Conservation (phyloP, 2,797 vertebrate species). For the Catamblyrhynchus diadema region DNA sequence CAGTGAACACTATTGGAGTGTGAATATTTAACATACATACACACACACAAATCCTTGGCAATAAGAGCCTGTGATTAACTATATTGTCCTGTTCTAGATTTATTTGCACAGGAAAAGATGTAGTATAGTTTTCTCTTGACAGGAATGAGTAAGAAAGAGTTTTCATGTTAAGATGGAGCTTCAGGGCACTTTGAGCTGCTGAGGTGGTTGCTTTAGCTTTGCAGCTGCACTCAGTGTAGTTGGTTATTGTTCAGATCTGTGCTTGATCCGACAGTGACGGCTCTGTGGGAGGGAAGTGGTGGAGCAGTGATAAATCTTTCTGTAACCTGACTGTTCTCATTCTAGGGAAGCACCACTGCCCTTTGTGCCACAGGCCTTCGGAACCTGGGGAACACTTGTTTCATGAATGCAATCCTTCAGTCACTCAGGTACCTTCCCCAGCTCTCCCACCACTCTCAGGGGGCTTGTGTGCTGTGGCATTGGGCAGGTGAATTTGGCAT, state of each 20-base stretch:
- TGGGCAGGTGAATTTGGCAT: background rate
- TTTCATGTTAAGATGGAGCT: background rate
- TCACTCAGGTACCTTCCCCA: conserved; percentile 88
- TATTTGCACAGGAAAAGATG: background rate
- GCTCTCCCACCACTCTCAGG: background rate
- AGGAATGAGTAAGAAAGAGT: background rate
- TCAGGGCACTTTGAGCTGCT: background rate
- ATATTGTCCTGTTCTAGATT: background rate
- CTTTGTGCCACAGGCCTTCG: conserved; percentile 92
- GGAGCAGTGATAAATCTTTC: background rate
- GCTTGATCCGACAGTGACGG: background rate
- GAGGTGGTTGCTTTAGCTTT: background rate
- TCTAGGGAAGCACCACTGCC: conserved; percentile 82
- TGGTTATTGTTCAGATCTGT: background rate
- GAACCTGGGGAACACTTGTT: conserved; percentile 97
- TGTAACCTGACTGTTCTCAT: background rate
- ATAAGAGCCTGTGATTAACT: background rate
- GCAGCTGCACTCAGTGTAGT: background rate
- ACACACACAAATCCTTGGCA: background rate
- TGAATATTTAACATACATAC: background rate
- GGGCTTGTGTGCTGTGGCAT: no score
- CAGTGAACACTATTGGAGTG: background rate
- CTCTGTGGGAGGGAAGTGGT: background rate
- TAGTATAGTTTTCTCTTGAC: background rate
- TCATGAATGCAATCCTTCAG: conserved; percentile 99